Evolutionary conservation across 2,888 invertebrate species (phyloP).

Genomic region (Encarsia formosa): DNA sequence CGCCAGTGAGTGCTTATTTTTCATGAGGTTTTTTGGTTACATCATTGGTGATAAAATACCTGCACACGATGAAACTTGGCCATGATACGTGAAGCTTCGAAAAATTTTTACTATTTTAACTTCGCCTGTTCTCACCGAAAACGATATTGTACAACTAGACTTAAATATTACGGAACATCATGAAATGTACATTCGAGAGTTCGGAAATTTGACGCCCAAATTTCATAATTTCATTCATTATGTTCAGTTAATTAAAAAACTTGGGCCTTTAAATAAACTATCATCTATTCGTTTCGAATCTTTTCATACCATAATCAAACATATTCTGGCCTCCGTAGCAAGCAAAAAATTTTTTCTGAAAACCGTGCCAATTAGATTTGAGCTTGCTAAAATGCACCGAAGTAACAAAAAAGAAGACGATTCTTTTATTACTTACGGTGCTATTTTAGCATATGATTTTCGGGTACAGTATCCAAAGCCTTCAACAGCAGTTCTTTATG

Average conservation of each 20-base stretch:
- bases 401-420: too few relatives aligned
- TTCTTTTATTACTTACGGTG: too few relatives aligned
- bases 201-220: not conserved
- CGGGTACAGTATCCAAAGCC: too few relatives aligned
- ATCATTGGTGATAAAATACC: not conserved
- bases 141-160: not conserved
- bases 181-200: not conserved
- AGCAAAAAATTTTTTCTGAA: not conserved
- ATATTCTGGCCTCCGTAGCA: not conserved
- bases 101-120: not conserved
- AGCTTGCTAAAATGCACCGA: not conserved
- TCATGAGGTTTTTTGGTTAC: not conserved
- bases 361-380: not conserved
- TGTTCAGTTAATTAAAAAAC: not conserved
- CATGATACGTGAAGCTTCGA: not conserved
- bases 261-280: not conserved
- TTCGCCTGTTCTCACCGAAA: not conserved
- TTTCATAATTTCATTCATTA: not conserved
- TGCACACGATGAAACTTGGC: not conserved
- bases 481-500: too few relatives aligned
- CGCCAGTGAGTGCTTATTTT: not conserved
- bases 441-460: too few relatives aligned
- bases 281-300: not conserved
- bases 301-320: not conserved
- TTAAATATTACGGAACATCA: not conserved